These are phyloP conservation scores for Acanthoscelides obtectus DNA, from an alignment of 2,888 invertebrate species.

Conservation along the genomic window DNA sequence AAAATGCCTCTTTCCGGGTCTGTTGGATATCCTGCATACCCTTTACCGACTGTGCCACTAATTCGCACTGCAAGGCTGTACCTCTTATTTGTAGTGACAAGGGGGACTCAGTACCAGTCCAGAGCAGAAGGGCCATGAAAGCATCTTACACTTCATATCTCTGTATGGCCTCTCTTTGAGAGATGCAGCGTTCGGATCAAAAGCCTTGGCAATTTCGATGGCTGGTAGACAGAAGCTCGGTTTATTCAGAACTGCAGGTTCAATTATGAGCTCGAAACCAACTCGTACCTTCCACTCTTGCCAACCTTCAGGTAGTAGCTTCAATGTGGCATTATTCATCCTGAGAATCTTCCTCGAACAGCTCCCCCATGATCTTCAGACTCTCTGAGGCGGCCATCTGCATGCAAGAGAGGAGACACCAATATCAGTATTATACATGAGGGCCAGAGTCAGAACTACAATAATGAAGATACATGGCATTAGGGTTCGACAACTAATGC, in stretches of 20 bases:
- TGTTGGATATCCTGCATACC: neutral
- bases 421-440: no score
- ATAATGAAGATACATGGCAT: no score
- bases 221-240: conserved; percentile 27
- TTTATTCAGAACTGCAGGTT: conserved; percentile 25
- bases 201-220: conserved; percentile 23
- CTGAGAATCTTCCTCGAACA: no score
- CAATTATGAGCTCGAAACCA: neutral
- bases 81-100: neutral
- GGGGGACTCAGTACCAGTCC: conserved; percentile 9
- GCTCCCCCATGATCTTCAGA: neutral
- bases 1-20: neutral
- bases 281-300: conserved; percentile 10
- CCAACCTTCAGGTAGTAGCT: conserved; percentile 16
- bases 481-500: no score
- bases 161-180: conserved; percentile 23
- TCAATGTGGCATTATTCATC: neutral
- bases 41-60: neutral
- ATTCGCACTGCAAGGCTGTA: neutral
- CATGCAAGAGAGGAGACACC: no score
- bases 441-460: no score
- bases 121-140: conserved; percentile 28
- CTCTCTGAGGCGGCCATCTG: neutral
- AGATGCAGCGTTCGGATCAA: conserved; percentile 17
- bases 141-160: conserved; percentile 24